Conservation (phyloP, 1,140 invertebrate genomes). For the Anastrepha ludens region DNA sequence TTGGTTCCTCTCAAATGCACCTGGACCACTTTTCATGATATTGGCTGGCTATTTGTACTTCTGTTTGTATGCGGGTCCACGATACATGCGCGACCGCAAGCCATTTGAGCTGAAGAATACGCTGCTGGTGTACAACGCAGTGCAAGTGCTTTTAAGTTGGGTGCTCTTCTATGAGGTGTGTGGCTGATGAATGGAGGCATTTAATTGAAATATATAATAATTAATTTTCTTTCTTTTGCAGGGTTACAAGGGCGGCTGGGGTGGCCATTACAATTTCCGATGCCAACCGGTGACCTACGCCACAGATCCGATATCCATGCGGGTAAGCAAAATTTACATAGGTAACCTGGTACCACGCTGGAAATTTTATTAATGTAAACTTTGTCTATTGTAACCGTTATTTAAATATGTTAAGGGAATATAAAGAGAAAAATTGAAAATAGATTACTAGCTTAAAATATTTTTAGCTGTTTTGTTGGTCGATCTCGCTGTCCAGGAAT, state of each 20-base stretch:
- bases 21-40: conserved; percentile 85
- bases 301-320: conserved; percentile 81
- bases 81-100: conserved; percentile 89
- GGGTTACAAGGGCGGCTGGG: conserved; percentile 80
- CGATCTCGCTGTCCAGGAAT: no score
- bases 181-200: background rate
- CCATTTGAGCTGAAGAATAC: conserved; percentile 86
- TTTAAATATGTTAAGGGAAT: no score
- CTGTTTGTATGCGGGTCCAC: conserved; percentile 80
- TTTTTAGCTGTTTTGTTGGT: no score
- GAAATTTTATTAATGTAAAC: no score
- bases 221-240: conserved; percentile 59
- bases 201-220: background rate
- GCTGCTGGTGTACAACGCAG: conserved; percentile 87
- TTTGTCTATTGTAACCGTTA: no score
- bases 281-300: conserved; percentile 92
- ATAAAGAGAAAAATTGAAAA: no score
- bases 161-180: conserved; percentile 83
- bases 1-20: conserved; percentile 89
- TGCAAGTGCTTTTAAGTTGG: conserved; percentile 84
- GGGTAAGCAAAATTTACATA: conserved; percentile 78
- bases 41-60: conserved; percentile 86
- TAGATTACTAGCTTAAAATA: no score
- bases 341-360: no score
- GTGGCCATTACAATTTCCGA: conserved; percentile 83